Evolutionary conservation across 2,113 vertebrate species (phyloP).

Genomic region (Lepidothrix coronata): DNA sequence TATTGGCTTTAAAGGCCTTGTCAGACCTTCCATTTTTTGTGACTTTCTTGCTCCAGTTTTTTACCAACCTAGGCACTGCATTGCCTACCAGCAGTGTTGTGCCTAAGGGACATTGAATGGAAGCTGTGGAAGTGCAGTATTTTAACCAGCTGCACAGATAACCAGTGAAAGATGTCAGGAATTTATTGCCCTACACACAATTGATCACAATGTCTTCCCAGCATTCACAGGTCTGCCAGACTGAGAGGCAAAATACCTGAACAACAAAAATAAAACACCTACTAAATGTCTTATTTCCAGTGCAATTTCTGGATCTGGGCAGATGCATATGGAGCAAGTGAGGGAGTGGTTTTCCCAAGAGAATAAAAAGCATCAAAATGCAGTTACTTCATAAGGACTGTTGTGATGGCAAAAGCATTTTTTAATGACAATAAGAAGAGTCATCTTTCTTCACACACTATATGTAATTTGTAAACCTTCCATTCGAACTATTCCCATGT

Average conservation of each 20-base stretch:
- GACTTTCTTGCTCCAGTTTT: not conserved
- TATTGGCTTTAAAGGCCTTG: not conserved
- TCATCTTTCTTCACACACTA: not conserved
- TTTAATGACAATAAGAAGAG: not conserved
- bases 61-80: not conserved
- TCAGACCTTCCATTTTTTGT: not conserved
- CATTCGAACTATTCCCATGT: not conserved
- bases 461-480: not conserved
- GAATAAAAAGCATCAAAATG: not conserved
- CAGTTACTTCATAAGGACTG: not conserved
- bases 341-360: not conserved
- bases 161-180: not conserved
- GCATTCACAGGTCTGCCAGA: not conserved
- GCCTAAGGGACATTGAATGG: not conserved
- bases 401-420: not conserved
- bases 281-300: not conserved
- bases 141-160: not conserved
- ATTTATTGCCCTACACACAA: not conserved
- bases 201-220: not conserved
- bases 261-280: not conserved
- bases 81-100: not conserved
- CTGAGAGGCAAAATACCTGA: not conserved
- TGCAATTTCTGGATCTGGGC: not conserved
- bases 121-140: not conserved
- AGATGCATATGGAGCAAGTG: not conserved